A percentile compares a stretch with the other conserved stretches of the same genome.
Evolutionary conservation across 2,888 invertebrate genomes (phyloP).

Genomic region (Rutpela maculata): DNA sequence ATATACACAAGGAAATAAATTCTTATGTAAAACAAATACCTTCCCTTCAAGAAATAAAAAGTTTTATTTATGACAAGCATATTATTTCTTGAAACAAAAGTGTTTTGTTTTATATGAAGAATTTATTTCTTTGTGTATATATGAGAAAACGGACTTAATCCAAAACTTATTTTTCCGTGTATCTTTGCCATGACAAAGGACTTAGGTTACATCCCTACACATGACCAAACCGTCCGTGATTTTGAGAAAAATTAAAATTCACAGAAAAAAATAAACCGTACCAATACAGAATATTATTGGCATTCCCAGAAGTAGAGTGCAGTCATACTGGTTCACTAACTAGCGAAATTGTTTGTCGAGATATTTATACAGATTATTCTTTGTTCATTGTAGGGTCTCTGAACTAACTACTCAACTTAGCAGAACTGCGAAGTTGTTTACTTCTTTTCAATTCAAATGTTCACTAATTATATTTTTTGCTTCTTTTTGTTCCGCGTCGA

Average conservation of each 20-base stretch:
- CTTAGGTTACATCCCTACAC: neutral
- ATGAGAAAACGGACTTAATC: too few species aligned
- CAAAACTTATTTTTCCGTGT: too few species aligned
- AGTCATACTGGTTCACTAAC: slow-evolving; percentile 33
- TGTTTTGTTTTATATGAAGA: too few species aligned
- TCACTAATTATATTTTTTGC: slow-evolving; percentile 42
- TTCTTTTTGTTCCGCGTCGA: slow-evolving; percentile 40
- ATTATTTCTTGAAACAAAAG: too few species aligned
- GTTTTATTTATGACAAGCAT: too few species aligned
- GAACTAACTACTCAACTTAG: slow-evolving; percentile 49
- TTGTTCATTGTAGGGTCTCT: slow-evolving; percentile 46
- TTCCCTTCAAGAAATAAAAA: too few species aligned
- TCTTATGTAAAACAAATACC: too few species aligned
- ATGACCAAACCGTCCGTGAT: neutral
- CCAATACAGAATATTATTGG: neutral
- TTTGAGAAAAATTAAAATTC: neutral
- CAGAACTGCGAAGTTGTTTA: slow-evolving; percentile 44
- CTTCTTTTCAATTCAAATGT: slow-evolving; percentile 50
- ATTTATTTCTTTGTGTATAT: too few species aligned
- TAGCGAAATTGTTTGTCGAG: slow-evolving; percentile 34
- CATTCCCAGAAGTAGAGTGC: slow-evolving; percentile 17
- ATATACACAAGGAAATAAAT: too few species aligned
- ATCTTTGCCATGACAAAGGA: neutral
- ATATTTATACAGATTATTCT: slow-evolving; percentile 37
- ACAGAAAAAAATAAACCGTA: neutral